A percentile compares a stretch with the other conserved stretches of the same genome.
phyloP scores from a whole-genome alignment of 2,113 vertebrate species.

The Rhineura floridana region DNA sequence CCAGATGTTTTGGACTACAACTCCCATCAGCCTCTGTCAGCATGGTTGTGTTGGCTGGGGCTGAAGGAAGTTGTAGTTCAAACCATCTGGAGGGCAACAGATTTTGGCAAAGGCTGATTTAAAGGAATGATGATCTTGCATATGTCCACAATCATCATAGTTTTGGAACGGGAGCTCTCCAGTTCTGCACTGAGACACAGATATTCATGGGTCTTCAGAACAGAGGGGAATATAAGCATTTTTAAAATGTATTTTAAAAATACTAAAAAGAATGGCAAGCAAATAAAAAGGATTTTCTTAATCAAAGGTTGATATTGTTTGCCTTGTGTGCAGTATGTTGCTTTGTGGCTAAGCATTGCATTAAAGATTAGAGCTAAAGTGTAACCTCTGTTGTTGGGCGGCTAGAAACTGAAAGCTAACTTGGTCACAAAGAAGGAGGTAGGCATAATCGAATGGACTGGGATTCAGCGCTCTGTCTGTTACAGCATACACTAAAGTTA shows the following conservation, averaged over 20 bases:
- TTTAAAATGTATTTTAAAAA: not conserved
- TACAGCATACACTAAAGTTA: not conserved
- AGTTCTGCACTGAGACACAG: not conserved
- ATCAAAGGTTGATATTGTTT: not conserved
- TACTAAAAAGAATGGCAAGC: not conserved
- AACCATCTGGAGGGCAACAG: too few species aligned
- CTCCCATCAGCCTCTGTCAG: too few species aligned
- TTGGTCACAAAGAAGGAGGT: conserved; percentile 23
- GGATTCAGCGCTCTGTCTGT: conserved; percentile 7
- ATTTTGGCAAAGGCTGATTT: not conserved
- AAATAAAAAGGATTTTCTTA: not conserved
- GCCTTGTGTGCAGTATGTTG: not conserved
- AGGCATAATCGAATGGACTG: not conserved
- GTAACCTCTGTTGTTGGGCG: not conserved
- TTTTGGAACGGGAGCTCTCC: not conserved
- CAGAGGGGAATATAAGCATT: not conserved
- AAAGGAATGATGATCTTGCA: not conserved
- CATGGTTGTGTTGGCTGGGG: not conserved
- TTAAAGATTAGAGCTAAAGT: conserved; percentile 23
- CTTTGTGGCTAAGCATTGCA: conserved; percentile 5
- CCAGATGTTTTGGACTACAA: too few species aligned
- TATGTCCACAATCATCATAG: too few species aligned
- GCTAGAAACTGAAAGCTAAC: conserved; percentile 28
- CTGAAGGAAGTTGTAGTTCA: too few species aligned
- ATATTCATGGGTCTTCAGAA: not conserved